phyloP scores from a whole-genome alignment of 2,113 vertebrate species.

The Sylvietta virens region DNA sequence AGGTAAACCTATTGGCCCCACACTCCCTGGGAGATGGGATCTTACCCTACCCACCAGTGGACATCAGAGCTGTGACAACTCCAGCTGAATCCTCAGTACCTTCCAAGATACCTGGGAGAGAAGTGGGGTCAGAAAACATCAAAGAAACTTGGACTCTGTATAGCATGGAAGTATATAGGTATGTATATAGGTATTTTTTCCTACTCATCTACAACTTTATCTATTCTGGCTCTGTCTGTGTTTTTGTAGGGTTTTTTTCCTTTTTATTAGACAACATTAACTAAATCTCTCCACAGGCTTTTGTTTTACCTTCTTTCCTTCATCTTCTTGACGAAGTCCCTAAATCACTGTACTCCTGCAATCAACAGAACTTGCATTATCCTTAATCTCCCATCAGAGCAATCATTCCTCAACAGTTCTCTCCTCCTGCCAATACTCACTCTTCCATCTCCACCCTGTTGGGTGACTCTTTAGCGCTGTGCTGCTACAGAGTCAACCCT shows the following conservation, averaged over 20 bases:
- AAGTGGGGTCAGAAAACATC: background rate
- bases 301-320: background rate
- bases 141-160: background rate
- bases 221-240: background rate
- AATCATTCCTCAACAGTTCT: background rate
- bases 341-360: background rate
- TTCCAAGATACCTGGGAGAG: background rate
- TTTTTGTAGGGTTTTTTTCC: background rate
- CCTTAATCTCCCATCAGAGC: background rate
- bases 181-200: background rate
- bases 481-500: background rate
- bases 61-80: background rate
- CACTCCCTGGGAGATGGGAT: background rate
- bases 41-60: background rate
- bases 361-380: background rate
- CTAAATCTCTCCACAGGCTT: background rate
- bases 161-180: background rate
- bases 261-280: background rate
- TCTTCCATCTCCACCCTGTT: background rate
- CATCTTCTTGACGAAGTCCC: background rate
- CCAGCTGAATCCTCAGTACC: background rate
- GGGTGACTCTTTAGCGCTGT: background rate
- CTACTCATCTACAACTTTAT: background rate
- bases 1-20: background rate
- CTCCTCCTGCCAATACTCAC: background rate